Evolutionary conservation across 2,113 vertebrate genomes (phyloP).

Genomic region (Hippolais icterina): DNA sequence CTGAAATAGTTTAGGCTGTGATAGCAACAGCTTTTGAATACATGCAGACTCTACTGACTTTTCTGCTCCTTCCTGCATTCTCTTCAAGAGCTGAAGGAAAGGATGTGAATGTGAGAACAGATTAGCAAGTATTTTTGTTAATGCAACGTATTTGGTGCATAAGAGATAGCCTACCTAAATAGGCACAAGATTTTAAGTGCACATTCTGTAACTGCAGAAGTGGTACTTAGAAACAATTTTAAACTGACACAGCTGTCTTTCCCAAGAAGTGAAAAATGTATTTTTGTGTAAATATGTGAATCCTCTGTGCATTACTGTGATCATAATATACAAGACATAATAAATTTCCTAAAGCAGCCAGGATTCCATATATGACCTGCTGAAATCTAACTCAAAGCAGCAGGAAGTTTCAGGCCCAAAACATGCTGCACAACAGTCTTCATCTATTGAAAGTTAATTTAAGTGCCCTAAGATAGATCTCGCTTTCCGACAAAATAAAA

Average conservation of each 20-base stretch:
- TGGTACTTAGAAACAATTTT: background rate
- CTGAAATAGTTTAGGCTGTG: background rate
- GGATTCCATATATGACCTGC: background rate
- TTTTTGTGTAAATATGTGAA: background rate
- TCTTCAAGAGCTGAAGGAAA: background rate
- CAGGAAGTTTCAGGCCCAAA: background rate
- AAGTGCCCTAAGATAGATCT: background rate
- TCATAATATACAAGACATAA: background rate
- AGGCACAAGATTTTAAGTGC: background rate
- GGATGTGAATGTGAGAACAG: background rate
- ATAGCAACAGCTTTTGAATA: background rate
- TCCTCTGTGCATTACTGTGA: background rate
- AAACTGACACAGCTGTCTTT: background rate
- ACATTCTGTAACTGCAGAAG: background rate
- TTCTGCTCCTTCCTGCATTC: background rate
- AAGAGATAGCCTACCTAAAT: background rate
- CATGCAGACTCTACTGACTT: background rate
- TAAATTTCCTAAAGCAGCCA: background rate
- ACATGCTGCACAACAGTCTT: background rate
- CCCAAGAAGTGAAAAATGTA: background rate
- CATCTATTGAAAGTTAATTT: background rate
- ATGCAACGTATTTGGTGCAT: background rate
- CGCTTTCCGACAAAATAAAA: background rate
- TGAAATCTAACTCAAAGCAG: background rate
- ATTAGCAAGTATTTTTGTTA: background rate